A percentile compares a stretch with the other conserved stretches of the same genome.
These are phyloP conservation scores for Acropora yongei DNA, from an alignment of 64 coral and sea anemone species.

Conservation along the genomic window DNA sequence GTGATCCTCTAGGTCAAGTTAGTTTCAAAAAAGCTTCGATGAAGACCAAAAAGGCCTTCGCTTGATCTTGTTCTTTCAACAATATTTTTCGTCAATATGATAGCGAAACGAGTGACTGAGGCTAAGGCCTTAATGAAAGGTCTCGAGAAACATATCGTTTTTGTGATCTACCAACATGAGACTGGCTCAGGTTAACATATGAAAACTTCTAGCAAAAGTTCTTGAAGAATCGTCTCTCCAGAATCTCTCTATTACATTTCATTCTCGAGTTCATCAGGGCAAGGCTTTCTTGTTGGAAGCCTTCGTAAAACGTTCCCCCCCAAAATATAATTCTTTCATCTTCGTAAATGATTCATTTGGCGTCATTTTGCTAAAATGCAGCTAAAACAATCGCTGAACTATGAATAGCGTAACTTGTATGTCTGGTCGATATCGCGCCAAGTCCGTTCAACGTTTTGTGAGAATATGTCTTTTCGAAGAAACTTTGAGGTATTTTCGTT, in stretches of 20 bases:
- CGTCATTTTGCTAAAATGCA: background rate
- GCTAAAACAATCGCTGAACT: slow-evolving; percentile 3
- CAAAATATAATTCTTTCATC: background rate
- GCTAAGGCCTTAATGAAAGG: too few species aligned
- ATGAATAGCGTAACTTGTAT: slow-evolving; percentile 14
- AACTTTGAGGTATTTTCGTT: background rate
- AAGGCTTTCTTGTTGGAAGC: too few species aligned
- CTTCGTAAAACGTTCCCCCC: background rate
- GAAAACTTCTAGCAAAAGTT: background rate
- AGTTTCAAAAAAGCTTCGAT: background rate
- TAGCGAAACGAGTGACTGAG: too few species aligned
- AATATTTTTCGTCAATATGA: too few species aligned
- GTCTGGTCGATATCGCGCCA: too few species aligned
- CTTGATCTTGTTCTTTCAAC: background rate
- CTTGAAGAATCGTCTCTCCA: background rate
- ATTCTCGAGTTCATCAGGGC: background rate
- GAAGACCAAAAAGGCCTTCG: background rate
- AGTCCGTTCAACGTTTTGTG: too few species aligned
- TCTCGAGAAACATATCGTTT: too few species aligned
- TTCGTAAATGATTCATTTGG: slow-evolving; percentile 19
- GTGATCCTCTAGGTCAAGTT: background rate
- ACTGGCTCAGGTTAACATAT: too few species aligned
- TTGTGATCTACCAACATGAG: too few species aligned
- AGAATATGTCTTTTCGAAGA: background rate
- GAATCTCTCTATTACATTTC: background rate